Evolutionary conservation across 2,888 invertebrate genomes (phyloP).

Genomic region (Physocephala rufipes): DNA sequence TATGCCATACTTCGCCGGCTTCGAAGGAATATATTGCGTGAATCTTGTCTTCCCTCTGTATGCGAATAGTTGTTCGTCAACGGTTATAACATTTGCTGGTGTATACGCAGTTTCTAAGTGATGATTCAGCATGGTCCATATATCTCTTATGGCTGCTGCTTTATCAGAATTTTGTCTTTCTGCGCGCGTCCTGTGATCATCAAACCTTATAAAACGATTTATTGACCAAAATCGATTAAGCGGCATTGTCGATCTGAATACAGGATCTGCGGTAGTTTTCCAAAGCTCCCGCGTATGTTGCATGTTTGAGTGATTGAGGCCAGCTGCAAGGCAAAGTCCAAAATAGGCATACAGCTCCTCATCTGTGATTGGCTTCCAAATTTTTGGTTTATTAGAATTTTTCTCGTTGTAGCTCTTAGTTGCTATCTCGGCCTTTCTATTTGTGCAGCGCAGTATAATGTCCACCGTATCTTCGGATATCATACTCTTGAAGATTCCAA

Average conservation of each 20-base stretch:
- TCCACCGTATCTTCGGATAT: too few relatives aligned
- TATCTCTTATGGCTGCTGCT: constrained; percentile 15
- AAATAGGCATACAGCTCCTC: neutral
- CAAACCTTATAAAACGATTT: constrained; percentile 16
- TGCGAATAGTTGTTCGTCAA: constrained; percentile 48
- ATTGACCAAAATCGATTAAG: constrained; percentile 25
- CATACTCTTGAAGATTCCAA: too few relatives aligned
- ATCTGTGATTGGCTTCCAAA: constrained; percentile 1
- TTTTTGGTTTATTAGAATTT: neutral
- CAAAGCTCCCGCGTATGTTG: neutral
- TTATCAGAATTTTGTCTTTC: constrained; percentile 3
- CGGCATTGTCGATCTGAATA: neutral
- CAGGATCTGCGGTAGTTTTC: neutral
- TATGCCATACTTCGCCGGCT: constrained; percentile 46
- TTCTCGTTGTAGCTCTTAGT: too few relatives aligned
- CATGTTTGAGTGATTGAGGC: neutral
- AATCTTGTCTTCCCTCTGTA: constrained; percentile 47
- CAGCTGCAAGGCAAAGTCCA: neutral
- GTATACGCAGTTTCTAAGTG: constrained; percentile 37
- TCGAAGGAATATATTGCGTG: constrained; percentile 47
- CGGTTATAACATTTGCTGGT: constrained; percentile 44
- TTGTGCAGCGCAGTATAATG: too few relatives aligned
- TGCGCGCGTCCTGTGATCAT: constrained; percentile 10
- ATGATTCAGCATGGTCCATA: constrained; percentile 5
- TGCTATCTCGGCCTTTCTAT: neutral